phyloP scores from a whole-genome alignment of 2,888 invertebrate species.

The Melieria omissa region DNA sequence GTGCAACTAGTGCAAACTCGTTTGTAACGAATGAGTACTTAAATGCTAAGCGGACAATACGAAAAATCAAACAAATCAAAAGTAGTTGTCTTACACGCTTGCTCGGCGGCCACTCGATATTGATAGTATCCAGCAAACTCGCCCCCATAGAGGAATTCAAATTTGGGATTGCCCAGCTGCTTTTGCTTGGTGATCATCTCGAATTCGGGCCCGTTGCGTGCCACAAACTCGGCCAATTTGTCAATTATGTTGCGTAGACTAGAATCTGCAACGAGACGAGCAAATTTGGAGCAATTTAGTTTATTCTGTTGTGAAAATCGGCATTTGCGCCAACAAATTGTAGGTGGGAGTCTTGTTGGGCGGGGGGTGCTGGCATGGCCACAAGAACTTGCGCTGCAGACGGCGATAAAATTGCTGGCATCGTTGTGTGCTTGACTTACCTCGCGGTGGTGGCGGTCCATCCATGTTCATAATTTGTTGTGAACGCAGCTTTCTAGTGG shows the following conservation, averaged over 20 bases:
- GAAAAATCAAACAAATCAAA: background rate
- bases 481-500: slow-evolving; percentile 5
- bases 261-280: slow-evolving; percentile 72
- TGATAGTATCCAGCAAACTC: slow-evolving; percentile 97
- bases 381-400: slow-evolving; percentile 9
- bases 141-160: slow-evolving; percentile 96
- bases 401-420: background rate
- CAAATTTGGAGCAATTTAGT: background rate
- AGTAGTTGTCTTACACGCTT: slow-evolving; percentile 78
- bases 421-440: slow-evolving; percentile 31
- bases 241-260: slow-evolving; percentile 97
- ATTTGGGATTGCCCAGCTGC: slow-evolving; percentile 97
- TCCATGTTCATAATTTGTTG: slow-evolving; percentile 42
- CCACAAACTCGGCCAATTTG: slow-evolving; percentile 98
- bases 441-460: slow-evolving; percentile 46
- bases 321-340: background rate
- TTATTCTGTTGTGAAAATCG: background rate
- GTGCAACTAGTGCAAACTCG: background rate
- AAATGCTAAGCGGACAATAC: background rate
- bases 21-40: background rate
- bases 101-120: slow-evolving; percentile 94
- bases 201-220: slow-evolving; percentile 98
- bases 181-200: slow-evolving; percentile 99
- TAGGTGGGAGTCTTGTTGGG: slow-evolving; percentile 2
- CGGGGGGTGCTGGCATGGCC: slow-evolving; percentile 15